Base-by-base conservation (phyloP, 2,888 invertebrate genomes). In the Druceiella hillmani region DNA sequence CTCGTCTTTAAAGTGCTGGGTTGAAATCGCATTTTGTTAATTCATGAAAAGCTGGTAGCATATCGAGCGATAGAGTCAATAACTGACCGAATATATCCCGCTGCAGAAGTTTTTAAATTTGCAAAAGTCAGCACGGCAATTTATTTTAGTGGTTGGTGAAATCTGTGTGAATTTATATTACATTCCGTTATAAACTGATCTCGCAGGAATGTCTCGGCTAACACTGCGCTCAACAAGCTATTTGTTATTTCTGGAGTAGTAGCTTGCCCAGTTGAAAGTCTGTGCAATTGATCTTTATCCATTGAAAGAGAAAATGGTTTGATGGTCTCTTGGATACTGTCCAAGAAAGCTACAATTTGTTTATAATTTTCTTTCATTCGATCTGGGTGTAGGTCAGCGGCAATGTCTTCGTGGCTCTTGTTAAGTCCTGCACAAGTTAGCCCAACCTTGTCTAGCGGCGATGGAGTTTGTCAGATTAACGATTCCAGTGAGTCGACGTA, bases 371-470 rank as follows among this genome's bases (percentile, higher is more conserved):
- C 40, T 44, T 33, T 35, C 13, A 43, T 44, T 36, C 41, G 27
- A 24, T 35, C 33, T 29, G 15, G 20, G 7, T 37, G 3, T 36
- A 32, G 29, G 9, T 26, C 46, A 17, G 31, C 39, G 31, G 39
- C 40, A 45, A 36, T 48, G 45, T 31, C 38, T 33, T 46, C 32
- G 22, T 45, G 30, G 33, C 34, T 41, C 28, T 32, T 40, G 28
- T 37, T 22, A 28, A 49, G 25, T 24, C 47, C 47, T 17, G 48
- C 44, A 34, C 33, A 28, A 35, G 24, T 27, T 42, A 29, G 49
- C 38, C 51, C 52, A 53, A 22, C 51, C 43, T 48, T 52, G 52
- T 17, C 50, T 33, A 24, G 52, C 51, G 26, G 48, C 17, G n/a
- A 52, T 47, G 11, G 49, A 52, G 41, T 46, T 48, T 26, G 50